Evolutionary conservation across 2,888 invertebrate species (phyloP).

Genomic region (Sisyra nigra): DNA sequence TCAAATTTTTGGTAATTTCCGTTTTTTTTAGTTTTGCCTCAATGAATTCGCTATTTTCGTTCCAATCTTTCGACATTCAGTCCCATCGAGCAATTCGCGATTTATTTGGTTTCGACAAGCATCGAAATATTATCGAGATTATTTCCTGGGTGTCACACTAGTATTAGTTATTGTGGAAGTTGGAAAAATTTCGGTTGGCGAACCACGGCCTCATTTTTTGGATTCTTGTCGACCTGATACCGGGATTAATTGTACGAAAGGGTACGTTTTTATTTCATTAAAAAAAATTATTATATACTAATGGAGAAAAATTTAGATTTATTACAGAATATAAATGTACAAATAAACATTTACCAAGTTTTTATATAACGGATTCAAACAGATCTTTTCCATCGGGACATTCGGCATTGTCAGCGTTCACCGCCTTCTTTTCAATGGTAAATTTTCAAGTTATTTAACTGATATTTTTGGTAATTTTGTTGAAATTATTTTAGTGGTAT

Average conservation of each 20-base stretch:
- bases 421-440: constrained; percentile 46
- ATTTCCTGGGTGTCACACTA: constrained; percentile 42
- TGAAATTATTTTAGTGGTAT: constrained; percentile 46
- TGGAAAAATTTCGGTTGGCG: constrained; percentile 49
- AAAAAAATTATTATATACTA: no score
- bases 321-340: constrained; percentile 47
- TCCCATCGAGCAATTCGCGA: no score
- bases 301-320: no score
- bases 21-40: neutral
- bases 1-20: no score
- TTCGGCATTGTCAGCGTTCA: constrained; percentile 49
- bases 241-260: constrained; percentile 39
- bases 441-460: constrained; percentile 26
- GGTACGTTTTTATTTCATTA: no score
- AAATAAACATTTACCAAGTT: constrained; percentile 35
- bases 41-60: no score
- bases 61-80: no score
- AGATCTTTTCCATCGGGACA: constrained; percentile 68
- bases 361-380: constrained; percentile 43
- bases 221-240: constrained; percentile 54
- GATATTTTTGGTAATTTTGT: no score
- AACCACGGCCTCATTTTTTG: constrained; percentile 61
- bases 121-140: constrained; percentile 27
- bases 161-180: constrained; percentile 44
- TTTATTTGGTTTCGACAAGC: neutral